These are phyloP conservation scores for Drosophila pectinifera DNA, from an alignment of 1,140 invertebrate species.

Conservation along the genomic window DNA sequence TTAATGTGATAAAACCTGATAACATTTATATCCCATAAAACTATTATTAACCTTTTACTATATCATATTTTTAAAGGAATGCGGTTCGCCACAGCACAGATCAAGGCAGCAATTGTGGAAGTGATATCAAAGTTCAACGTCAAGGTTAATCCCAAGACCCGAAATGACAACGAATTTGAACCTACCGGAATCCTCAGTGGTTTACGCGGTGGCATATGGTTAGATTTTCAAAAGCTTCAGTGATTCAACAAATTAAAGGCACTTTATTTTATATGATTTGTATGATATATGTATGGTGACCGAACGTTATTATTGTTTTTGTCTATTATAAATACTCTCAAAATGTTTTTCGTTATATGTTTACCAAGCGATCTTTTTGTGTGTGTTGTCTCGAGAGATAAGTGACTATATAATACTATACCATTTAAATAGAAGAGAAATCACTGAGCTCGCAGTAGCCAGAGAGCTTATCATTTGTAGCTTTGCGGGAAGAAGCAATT, in stretches of 20 bases:
- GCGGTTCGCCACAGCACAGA: conserved; percentile 71
- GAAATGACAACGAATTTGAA: conserved; percentile 62
- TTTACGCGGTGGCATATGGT: conserved; percentile 65
- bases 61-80: conserved; percentile 45
- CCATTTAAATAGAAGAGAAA: too few relatives aligned
- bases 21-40: too few relatives aligned
- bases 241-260: conserved; percentile 7
- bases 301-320: neutral
- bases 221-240: conserved; percentile 54
- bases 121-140: conserved; percentile 66
- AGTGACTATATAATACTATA: too few relatives aligned
- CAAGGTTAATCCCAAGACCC: conserved; percentile 62
- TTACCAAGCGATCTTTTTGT: neutral
- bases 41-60: neutral
- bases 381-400: neutral
- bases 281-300: too few relatives aligned
- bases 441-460: too few relatives aligned
- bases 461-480: too few relatives aligned
- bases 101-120: conserved; percentile 73
- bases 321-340: neutral
- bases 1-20: conserved; percentile 10
- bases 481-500: too few relatives aligned
- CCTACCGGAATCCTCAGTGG: conserved; percentile 28
- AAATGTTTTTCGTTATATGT: neutral
- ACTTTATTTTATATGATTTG: neutral